Evolutionary conservation across 2,888 invertebrate genomes (phyloP).

Genomic region (Autographa pulchrina): DNA sequence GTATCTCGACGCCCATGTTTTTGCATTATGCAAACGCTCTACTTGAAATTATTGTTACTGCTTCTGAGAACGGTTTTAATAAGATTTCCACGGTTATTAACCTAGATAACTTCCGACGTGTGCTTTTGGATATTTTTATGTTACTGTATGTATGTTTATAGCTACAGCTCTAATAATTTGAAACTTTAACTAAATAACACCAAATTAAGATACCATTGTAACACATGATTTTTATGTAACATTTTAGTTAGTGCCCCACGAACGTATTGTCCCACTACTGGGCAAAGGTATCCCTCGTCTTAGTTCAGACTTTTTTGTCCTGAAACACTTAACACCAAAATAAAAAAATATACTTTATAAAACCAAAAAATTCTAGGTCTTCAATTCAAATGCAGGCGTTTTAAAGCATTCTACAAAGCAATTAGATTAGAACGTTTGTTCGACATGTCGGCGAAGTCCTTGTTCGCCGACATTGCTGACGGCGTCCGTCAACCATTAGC

Average conservation of each 20-base stretch:
- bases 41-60: constrained; percentile 2
- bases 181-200: too few relatives aligned
- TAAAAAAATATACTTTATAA: too few relatives aligned
- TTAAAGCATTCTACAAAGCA: constrained; percentile 17
- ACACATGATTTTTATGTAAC: too few relatives aligned
- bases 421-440: constrained; percentile 37
- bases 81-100: not conserved
- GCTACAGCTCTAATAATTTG: too few relatives aligned
- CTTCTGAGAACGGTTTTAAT: constrained; percentile 4
- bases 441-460: constrained; percentile 32
- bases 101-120: not conserved
- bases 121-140: not conserved
- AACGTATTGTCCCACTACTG: too few relatives aligned
- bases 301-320: too few relatives aligned
- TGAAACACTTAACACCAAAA: too few relatives aligned
- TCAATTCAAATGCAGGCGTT: not conserved
- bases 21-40: constrained; percentile 5
- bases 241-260: too few relatives aligned
- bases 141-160: too few relatives aligned
- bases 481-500: constrained; percentile 28
- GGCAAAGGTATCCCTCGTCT: too few relatives aligned
- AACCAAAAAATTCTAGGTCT: too few relatives aligned
- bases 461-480: constrained; percentile 36
- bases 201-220: too few relatives aligned
- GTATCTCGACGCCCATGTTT: not conserved